Evolutionary conservation across 2,113 vertebrate species (phyloP).

Genomic region (Myiozetetes cayanensis): DNA sequence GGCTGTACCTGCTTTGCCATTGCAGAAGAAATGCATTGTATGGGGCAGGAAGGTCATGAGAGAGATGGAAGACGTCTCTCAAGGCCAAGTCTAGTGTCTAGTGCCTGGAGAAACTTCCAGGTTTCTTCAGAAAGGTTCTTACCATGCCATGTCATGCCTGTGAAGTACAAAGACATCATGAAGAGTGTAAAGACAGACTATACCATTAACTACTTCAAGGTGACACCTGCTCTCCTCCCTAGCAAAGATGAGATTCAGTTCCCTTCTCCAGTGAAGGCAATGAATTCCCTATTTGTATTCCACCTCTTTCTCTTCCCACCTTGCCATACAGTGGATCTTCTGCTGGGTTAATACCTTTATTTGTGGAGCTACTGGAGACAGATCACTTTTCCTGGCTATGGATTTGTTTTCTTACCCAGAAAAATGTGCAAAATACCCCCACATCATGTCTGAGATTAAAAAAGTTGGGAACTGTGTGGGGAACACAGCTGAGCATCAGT

Average conservation of each 20-base stretch:
- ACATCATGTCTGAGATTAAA: too few relatives aligned
- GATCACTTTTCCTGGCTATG: not conserved
- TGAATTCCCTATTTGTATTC: not conserved
- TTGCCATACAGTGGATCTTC: not conserved
- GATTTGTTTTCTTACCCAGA: not conserved
- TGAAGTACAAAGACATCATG: not conserved
- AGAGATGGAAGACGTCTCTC: not conserved
- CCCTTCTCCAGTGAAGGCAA: not conserved
- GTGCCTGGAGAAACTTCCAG: not conserved
- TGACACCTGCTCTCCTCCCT: not conserved
- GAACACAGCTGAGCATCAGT: not conserved
- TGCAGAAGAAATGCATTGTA: not conserved
- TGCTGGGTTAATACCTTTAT: not conserved
- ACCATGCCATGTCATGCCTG: rapidly evolving
- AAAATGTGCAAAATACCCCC: not conserved
- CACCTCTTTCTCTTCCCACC: not conserved
- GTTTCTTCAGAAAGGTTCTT: not conserved
- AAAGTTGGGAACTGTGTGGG: not conserved
- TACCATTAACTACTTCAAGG: not conserved
- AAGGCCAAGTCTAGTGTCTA: not conserved
- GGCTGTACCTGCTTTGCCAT: not conserved
- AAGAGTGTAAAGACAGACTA: not conserved
- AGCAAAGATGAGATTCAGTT: not conserved
- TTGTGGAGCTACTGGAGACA: not conserved
- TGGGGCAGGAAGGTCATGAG: not conserved